A percentile compares a stretch with the other conserved stretches of the same genome.
Conservation (phyloP, 2,113 vertebrate genomes). For the Paramormyrops kingsleyae region DNA sequence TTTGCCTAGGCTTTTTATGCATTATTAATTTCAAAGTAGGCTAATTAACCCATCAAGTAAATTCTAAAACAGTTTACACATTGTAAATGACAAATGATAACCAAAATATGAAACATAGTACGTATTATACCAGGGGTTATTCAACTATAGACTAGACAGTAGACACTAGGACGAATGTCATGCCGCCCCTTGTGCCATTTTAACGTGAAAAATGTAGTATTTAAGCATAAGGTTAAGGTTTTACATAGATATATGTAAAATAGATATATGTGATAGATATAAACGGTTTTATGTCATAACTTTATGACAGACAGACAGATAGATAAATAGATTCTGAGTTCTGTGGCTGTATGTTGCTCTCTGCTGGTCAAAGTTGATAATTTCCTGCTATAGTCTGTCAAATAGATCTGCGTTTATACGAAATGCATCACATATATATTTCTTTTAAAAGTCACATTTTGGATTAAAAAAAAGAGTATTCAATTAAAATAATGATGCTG, state of each 20-base stretch:
- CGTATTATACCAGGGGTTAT: not conserved
- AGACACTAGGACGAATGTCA: not conserved
- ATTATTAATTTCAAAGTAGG: not conserved
- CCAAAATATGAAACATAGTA: not conserved
- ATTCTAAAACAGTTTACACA: not conserved
- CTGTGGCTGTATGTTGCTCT: not conserved
- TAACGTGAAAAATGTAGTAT: not conserved
- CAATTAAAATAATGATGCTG: not conserved
- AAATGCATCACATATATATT: not conserved
- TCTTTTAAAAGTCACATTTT: not conserved
- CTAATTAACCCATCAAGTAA: not conserved
- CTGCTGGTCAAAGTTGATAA: constrained; percentile 4
- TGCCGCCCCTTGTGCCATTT: not conserved
- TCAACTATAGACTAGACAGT: not conserved
- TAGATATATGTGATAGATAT: not conserved
- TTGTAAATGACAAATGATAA: not conserved
- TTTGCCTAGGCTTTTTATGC: not conserved
- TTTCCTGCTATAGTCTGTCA: not conserved
- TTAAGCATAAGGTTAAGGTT: not conserved
- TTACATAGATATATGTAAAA: not conserved
- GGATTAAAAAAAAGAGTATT: not conserved
- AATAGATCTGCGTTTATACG: not conserved
- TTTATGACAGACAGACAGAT: not conserved
- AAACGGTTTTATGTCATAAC: not conserved
- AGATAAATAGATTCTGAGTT: not conserved